Percentiles rank a stretch among this genome's conserved stretches.
Conservation (phyloP, 2,797 vertebrate genomes). For the Florisuga fusca region DNA sequence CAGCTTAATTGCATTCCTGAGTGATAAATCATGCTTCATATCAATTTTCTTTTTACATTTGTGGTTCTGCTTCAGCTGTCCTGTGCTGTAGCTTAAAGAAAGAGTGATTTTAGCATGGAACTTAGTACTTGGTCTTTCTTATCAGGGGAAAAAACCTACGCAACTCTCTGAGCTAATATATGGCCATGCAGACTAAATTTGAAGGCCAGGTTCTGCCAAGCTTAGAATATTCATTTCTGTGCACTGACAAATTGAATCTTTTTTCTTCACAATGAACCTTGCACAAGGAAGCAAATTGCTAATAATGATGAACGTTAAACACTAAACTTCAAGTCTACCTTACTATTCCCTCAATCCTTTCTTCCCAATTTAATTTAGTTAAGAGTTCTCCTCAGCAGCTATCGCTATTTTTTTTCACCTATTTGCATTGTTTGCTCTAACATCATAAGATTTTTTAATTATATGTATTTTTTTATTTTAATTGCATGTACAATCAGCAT, state of each 20-base stretch:
- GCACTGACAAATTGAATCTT: background rate
- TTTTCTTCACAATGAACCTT: background rate
- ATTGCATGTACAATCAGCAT: background rate
- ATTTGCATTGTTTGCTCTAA: background rate
- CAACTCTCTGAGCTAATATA: background rate
- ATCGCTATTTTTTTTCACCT: background rate
- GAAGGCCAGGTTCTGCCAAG: background rate
- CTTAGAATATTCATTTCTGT: background rate
- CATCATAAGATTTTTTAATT: background rate
- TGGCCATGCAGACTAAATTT: background rate
- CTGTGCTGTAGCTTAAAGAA: background rate
- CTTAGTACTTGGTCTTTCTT: background rate
- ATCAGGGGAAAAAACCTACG: background rate
- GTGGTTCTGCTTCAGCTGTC: background rate
- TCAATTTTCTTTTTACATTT: background rate
- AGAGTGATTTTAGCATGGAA: background rate
- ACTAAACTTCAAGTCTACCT: background rate
- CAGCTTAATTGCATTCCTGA: background rate
- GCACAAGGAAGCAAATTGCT: background rate
- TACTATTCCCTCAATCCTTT: background rate
- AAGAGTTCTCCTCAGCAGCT: background rate
- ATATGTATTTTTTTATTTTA: background rate
- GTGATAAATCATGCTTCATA: background rate
- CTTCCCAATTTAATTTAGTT: background rate
- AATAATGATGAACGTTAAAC: background rate